phyloP scores from a whole-genome alignment of 1,140 invertebrate species.

The Diachasmimorpha longicaudata region DNA sequence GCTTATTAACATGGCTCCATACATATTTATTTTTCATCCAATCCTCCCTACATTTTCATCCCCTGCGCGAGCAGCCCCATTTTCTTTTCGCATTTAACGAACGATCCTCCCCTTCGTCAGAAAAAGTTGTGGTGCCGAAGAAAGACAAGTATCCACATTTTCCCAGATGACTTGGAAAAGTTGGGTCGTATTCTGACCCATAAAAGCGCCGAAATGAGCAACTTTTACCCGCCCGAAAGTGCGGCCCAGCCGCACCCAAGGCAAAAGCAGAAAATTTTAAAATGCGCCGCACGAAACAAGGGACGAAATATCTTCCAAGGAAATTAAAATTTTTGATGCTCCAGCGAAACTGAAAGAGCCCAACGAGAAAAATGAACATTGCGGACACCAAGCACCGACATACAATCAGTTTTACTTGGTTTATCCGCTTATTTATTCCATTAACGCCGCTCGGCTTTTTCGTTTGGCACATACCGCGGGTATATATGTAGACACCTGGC shows the following conservation, averaged over 20 bases:
- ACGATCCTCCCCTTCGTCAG: no score
- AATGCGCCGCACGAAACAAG: background rate
- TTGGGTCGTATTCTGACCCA: background rate
- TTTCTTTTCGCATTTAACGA: no score
- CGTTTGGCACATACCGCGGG: background rate
- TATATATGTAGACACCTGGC: background rate
- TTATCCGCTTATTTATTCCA: conserved; percentile 47
- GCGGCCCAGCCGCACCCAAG: background rate
- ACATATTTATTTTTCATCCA: no score
- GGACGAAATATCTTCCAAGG: background rate
- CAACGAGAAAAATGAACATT: background rate
- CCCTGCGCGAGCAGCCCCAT: no score
- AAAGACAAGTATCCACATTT: background rate
- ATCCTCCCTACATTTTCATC: no score
- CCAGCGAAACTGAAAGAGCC: background rate
- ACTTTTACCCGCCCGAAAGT: background rate
- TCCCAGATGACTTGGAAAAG: background rate
- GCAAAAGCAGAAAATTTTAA: background rate
- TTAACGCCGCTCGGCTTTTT: conserved; percentile 29
- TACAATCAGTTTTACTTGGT: conserved; percentile 10
- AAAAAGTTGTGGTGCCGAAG: background rate
- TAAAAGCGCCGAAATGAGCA: background rate
- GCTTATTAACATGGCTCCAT: no score
- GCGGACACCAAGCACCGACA: background rate
- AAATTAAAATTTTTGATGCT: background rate